Percentiles rank a stretch among this genome's conserved stretches.
Conservation (phyloP, 2,797 vertebrate genomes). For the Gastrophryne carolinensis region DNA sequence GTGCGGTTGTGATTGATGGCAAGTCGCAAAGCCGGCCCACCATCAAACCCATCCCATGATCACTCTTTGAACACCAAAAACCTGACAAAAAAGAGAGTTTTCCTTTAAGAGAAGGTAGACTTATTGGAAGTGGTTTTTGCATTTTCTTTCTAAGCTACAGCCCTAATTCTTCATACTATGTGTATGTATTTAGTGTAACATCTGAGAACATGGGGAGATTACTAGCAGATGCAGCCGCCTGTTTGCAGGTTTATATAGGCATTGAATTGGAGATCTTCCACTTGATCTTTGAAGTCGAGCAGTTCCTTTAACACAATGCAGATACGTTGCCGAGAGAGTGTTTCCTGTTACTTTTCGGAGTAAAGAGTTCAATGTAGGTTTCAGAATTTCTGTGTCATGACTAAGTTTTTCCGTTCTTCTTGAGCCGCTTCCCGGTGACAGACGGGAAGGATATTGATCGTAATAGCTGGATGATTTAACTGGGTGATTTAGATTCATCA, state of each 20-base stretch:
- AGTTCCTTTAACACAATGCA: background rate
- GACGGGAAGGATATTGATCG: constrained; percentile 34
- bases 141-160: too few relatives aligned
- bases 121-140: too few relatives aligned
- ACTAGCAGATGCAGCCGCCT: background rate
- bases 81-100: too few relatives aligned
- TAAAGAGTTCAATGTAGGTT: constrained; percentile 3
- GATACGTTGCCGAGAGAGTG: background rate
- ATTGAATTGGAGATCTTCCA: background rate
- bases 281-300: background rate
- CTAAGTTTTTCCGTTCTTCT: constrained; percentile 35
- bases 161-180: too few relatives aligned
- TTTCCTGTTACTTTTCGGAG: constrained; percentile 33
- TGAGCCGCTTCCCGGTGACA: constrained; percentile 13
- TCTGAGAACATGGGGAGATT: background rate
- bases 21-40: too few relatives aligned
- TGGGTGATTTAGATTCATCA: too few relatives aligned
- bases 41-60: too few relatives aligned
- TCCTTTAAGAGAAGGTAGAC: too few relatives aligned
- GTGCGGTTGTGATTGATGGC: too few relatives aligned
- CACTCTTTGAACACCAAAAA: too few relatives aligned
- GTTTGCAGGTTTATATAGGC: background rate
- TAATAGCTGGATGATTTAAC: background rate
- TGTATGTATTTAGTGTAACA: background rate
- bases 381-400: constrained; percentile 25